Percentiles rank a stretch among this genome's conserved stretches.
Conservation (phyloP, 2,113 vertebrate genomes). For the Corythaixoides concolor region DNA sequence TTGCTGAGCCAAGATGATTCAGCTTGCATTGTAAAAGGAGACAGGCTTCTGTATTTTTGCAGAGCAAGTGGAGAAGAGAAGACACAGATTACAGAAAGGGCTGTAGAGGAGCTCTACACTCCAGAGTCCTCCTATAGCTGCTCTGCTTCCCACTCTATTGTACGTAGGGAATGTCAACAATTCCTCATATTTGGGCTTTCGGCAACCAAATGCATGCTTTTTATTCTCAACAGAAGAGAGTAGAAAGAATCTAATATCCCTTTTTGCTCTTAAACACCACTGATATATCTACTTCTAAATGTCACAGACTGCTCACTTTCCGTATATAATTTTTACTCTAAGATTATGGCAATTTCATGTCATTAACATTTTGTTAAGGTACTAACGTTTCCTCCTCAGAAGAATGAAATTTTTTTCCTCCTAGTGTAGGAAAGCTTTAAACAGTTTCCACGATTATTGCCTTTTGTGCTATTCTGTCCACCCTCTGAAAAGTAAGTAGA, state of each 20-base stretch:
- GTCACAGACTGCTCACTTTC: not conserved
- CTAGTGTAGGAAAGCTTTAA: not conserved
- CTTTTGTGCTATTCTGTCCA: not conserved
- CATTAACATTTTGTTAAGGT: not conserved
- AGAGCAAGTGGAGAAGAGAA: not conserved
- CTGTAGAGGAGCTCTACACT: not conserved
- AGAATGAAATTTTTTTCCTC: rapidly evolving
- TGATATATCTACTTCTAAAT: not conserved
- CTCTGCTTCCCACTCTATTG: not conserved
- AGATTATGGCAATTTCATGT: not conserved
- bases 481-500: not conserved
- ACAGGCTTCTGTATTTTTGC: not conserved
- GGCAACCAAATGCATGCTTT: not conserved
- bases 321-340: not conserved
- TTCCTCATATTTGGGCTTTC: not conserved
- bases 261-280: not conserved
- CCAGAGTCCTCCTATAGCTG: not conserved
- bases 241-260: not conserved
- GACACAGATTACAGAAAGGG: not conserved
- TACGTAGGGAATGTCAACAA: not conserved
- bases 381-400: not conserved
- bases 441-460: not conserved
- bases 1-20: not conserved
- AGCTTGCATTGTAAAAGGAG: not conserved
- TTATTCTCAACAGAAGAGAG: not conserved